A percentile compares a stretch with the other conserved stretches of the same genome.
phyloP scores from a whole-genome alignment of 2,113 vertebrate species.

The Candoia aspera region DNA sequence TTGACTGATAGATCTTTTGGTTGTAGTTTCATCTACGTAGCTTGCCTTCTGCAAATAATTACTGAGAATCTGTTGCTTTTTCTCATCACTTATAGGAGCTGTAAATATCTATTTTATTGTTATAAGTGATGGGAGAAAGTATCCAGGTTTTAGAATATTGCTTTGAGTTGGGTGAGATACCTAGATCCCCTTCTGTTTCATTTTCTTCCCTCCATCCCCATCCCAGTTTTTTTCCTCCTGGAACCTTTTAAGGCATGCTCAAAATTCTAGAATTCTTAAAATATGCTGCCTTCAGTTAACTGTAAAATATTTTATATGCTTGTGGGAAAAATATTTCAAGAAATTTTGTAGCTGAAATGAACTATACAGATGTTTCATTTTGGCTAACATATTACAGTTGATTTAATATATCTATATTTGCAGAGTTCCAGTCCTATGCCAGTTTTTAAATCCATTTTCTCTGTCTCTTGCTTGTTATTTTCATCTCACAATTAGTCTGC shows the following conservation, averaged over 20 bases:
- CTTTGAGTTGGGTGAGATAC: no score
- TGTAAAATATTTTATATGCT: not conserved
- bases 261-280: not conserved
- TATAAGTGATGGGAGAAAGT: not conserved
- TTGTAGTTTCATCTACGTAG: not conserved
- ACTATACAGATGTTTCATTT: not conserved
- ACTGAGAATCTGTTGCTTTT: not conserved
- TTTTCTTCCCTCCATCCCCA: not conserved
- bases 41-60: not conserved
- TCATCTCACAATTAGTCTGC: not conserved
- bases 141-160: not conserved
- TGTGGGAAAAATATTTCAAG: not conserved
- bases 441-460: not conserved
- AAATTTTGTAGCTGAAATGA: not conserved
- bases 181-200: not conserved
- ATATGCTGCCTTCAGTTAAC: not conserved
- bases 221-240: not conserved
- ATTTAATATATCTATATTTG: not conserved
- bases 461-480: not conserved
- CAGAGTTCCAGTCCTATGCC: not conserved
- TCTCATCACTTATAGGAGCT: not conserved
- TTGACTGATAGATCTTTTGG: not conserved
- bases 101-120: not conserved
- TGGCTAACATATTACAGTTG: not conserved
- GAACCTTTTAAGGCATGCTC: not conserved